phyloP scores from a whole-genome alignment of 2,797 vertebrate genomes.

The Dicrostonyx torquatus region DNA sequence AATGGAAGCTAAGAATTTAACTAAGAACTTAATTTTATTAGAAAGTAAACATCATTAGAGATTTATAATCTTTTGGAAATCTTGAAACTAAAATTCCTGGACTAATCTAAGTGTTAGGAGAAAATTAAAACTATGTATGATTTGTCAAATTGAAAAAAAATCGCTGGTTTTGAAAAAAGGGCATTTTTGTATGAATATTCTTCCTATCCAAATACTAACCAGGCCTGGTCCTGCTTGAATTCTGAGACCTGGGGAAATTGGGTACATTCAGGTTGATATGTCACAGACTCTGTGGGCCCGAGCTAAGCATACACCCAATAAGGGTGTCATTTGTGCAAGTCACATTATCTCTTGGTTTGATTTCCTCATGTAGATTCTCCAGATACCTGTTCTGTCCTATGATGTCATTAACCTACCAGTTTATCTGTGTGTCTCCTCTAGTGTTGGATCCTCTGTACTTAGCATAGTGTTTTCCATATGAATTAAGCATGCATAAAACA shows the following conservation, averaged over 20 bases:
- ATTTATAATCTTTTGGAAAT: slow-evolving; percentile 4
- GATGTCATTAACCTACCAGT: not conserved
- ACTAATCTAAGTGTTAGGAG: slow-evolving; percentile 13
- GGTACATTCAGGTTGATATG: not conserved
- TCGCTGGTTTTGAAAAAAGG: not conserved
- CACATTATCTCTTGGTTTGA: not conserved
- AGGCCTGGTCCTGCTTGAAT: not conserved
- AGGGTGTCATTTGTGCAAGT: not conserved
- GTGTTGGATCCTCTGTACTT: slow-evolving; percentile 19
- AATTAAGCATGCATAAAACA: slow-evolving; percentile 10
- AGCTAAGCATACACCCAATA: not conserved
- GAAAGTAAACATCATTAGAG: not conserved
- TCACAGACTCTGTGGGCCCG: not conserved
- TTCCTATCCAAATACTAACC: not conserved
- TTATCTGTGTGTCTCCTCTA: slow-evolving; percentile 3
- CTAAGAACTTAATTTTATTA: not conserved
- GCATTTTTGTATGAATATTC: not conserved
- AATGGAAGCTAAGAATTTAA: not conserved
- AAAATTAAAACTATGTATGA: not conserved
- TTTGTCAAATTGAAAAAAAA: not conserved
- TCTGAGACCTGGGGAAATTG: not conserved
- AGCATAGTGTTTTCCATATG: not conserved
- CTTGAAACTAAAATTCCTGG: slow-evolving; percentile 32
- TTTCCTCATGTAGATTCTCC: not conserved
- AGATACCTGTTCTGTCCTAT: not conserved